Base-by-base conservation (phyloP, 2,797 vertebrate species). In the Sitta carolinensis region DNA sequence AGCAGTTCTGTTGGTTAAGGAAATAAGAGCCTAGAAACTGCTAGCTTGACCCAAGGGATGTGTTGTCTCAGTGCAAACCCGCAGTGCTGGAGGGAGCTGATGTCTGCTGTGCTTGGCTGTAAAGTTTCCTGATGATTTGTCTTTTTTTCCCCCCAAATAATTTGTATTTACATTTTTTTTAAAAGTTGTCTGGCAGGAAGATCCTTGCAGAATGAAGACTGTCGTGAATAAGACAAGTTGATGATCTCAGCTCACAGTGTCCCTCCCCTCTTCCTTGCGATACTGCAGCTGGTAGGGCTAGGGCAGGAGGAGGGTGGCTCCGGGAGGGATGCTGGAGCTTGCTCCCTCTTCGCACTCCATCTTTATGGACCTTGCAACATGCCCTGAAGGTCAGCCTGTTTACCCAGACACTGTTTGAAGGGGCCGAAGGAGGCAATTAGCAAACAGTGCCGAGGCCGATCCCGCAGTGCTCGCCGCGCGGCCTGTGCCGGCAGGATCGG, bases 301-400 rank as follows among this genome's bases (percentile, higher is more conserved):
- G 66, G 83, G 58, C 23, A 64, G 68, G 43, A 38, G 51, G 13
- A 34, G 52, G 25, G 17, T 17, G 42, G 36, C 38, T 80, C 45
- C 0, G 3, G 22, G 76, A 74, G 25, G 25, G 91, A 87, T 84
- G 89, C 73, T 84, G 48, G 66, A 79, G 63, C 59, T 92, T 8
- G 1, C 34, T 57, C 21, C 20, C 34, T 34, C 34, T 40, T 42
- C 23, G 5, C 14, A 2, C 54, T 36, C 66, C 2, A 8, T 42
- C 62, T 87, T 96, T 84, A 82, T 70, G 91, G 94, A 84, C 92
- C 91, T 96, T 97, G 94, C 84, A 84, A 84, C 89, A 76, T 32
- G 82, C 66, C 58, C 92, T 52, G 85, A 95, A 96, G 95, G 87
- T 95, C 92, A 91, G 89, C 42, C 63, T 96, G 95, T 97, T 97